Evolutionary conservation across 2,888 invertebrate species (phyloP), one percentile per base, ranked within the genome.

Genomic region (Perizoma affinitatum): DNA sequence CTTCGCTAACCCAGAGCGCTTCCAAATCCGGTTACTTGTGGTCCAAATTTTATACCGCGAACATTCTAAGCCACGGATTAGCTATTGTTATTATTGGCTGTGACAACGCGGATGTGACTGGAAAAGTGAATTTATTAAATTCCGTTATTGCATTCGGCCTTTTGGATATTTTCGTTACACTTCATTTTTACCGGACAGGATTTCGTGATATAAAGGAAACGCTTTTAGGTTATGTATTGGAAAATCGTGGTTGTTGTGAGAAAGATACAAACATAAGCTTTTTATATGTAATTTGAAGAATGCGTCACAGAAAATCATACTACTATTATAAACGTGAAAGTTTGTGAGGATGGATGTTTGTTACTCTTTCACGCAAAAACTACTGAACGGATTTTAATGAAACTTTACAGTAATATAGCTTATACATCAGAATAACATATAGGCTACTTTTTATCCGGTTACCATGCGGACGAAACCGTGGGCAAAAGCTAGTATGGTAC

Each of bases 91-190:
- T 65, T 69, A 67, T 69, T 65, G 69, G 58, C 66, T 59, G 59
- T 63, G 63, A 56, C 63, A 61, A 43, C 58, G 59, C 55, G 65
- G 65, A 65, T 69, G 69, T 69, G 69, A 69, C 67, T 60, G 33
- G 67, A 63, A 67, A 67, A 64, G 58, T 57, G 60, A 65, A 68
- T 66, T 65, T 66, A 59, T 58, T 58, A 52, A 58, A 55, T 45
- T 55, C 51, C 3, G 11, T 52, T 55, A 53, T 62, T 44, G 49
- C 53, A 43, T 54, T 46, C 38, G 6, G 9, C 48, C 38, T 10
- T 46, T 54, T 45, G n/a, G 45, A 45, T 48, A 10, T 53, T 48
- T 5, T 38, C 9, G 34, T 9, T 7, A 4, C 44, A 3, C 11
- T 46, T 44, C 22, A 6, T n/a, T 44, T 44, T 44, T 11, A 7